Evolutionary conservation across 2,888 invertebrate genomes (phyloP), one percentile per base, ranked within the genome.

Genomic region (Cryptus viduatorius): DNA sequence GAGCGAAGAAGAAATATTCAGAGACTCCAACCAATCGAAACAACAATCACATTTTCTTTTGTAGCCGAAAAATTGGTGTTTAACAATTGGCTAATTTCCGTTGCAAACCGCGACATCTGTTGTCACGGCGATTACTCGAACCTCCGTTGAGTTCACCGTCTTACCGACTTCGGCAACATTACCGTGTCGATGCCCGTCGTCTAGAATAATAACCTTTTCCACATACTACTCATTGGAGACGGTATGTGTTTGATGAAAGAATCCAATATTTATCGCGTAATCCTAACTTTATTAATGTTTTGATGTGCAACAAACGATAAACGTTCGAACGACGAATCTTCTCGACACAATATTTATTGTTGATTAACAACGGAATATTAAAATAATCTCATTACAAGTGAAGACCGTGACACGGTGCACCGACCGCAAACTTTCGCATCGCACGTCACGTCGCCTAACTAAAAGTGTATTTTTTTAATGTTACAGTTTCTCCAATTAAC

Each of bases 401-500:
- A 59, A 29, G 84, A 56, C 48, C 24, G 64, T 42, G 73, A 53
- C 64, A 65, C 81, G 68, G 67, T 53, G 73, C 46, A 1, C 19
- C 42, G 64, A 56, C 12, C 44, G 56, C 29, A 12, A 56, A 75
- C 64, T 59, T 10, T n/a, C 42, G n/a, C 37, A 29, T 24, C 68
- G 29, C 68, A 50, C 46, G 37, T 16, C 24, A 31, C 64, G 3
- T 19, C 12, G 14, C 37, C 42, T 37, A 50, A 65, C 42, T 44
- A 61, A 64, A 61, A 68, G 4, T 8, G 12, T 53, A 68, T 65
- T 24, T 79, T 80, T 79, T 37, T 24, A 24, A 24, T 44, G 73
- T 91, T 92, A 61, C 87, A 91, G 92, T 86, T 84, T 88, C 89
- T 83, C 82, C 79, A 84, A 88, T n/a, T 85, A 82, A 78, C 64